Conservation (phyloP, 2,888 invertebrate genomes). For the Caenorhabditis wallacei region DNA sequence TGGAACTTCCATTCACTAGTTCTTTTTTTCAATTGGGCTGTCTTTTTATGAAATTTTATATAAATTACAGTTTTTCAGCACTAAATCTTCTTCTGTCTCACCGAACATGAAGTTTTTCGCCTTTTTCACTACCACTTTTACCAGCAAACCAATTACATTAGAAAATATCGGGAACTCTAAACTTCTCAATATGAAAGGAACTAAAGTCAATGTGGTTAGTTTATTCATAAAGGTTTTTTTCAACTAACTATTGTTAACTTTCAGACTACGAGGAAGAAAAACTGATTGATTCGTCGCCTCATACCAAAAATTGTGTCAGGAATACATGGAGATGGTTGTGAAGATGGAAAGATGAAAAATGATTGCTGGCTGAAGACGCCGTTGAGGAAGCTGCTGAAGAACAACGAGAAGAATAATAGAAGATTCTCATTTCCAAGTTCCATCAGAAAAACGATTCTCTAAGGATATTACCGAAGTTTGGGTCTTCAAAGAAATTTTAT, state of each 20-base stretch:
- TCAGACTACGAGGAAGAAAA: not conserved
- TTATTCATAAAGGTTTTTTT: not conserved
- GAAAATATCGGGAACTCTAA: conserved; percentile 15
- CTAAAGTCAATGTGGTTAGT: conserved; percentile 4
- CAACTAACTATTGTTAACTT: not conserved
- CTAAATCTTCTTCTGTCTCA: not conserved
- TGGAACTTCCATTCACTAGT: no score
- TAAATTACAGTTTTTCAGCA: not conserved
- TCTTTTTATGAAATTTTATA: no score
- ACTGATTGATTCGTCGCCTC: not conserved
- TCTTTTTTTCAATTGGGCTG: no score
- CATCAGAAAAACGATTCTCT: no score
- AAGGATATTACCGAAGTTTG: no score
- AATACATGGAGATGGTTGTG: conserved; percentile 1
- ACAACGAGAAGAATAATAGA: no score
- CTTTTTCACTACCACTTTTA: not conserved
- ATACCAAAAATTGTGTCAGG: not conserved
- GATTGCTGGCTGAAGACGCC: conserved; percentile 26
- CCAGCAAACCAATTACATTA: not conserved
- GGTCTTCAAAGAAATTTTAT: no score
- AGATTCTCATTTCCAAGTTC: no score
- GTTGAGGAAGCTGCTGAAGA: conserved; percentile 21
- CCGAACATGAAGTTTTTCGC: not conserved
- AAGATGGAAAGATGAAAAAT: conserved; percentile 24
- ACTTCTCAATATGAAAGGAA: conserved; percentile 1